These are phyloP conservation scores for Eublepharis macularius DNA, from an alignment of 2,113 vertebrate genomes.

Conservation along the genomic window DNA sequence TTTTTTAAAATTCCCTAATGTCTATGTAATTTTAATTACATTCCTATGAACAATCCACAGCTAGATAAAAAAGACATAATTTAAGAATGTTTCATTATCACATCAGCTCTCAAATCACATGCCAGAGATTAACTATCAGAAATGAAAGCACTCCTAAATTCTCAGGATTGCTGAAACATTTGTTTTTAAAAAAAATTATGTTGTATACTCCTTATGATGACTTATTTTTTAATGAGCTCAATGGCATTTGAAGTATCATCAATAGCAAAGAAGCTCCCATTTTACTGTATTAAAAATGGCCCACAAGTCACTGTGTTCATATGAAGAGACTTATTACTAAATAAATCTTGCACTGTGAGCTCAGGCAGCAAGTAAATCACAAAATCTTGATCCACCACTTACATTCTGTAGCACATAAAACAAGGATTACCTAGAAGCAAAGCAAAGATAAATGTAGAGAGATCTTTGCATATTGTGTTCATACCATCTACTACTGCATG, in stretches of 20 bases:
- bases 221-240: slow-evolving; percentile 39
- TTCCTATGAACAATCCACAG: background rate
- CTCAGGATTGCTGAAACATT: slow-evolving; percentile 21
- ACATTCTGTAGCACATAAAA: slow-evolving; percentile 18
- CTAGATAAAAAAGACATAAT: background rate
- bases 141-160: slow-evolving; percentile 9
- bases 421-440: slow-evolving; percentile 8
- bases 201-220: slow-evolving; percentile 24
- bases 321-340: slow-evolving; percentile 50
- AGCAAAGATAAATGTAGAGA: slow-evolving; percentile 14
- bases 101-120: slow-evolving; percentile 7
- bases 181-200: slow-evolving; percentile 20
- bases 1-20: background rate
- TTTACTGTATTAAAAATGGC: slow-evolving; percentile 46
- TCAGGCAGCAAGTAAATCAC: slow-evolving; percentile 30
- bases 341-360: slow-evolving; percentile 38
- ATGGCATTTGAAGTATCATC: slow-evolving; percentile 24
- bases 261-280: slow-evolving; percentile 38
- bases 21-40: slow-evolving; percentile 2
- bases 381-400: slow-evolving; percentile 31
- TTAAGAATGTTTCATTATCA: slow-evolving; percentile 34
- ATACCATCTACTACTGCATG: no score
- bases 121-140: slow-evolving; percentile 16
- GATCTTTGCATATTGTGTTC: no score
- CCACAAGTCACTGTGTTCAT: background rate